Conservation (phyloP, 2,888 invertebrate genomes). For the Stramonita haemastoma region DNA sequence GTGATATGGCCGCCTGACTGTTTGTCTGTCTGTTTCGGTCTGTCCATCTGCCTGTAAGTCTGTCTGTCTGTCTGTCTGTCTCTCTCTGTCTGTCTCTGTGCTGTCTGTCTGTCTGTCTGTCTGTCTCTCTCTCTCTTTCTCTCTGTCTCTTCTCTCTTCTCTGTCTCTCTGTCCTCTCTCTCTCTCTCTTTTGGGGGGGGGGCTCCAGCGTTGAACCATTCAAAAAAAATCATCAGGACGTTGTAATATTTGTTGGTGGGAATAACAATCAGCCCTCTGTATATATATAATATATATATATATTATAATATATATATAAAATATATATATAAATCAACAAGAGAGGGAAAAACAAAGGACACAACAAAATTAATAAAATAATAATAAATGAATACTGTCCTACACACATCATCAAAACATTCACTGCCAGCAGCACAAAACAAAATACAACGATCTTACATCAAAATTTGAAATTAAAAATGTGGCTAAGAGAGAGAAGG, state of each 20-base stretch:
- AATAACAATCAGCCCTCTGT: neutral
- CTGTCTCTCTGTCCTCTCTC: no score
- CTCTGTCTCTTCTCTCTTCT: no score
- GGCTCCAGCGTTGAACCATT: no score
- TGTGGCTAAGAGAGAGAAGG: neutral
- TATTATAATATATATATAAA: neutral
- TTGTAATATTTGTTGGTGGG: neutral
- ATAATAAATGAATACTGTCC: neutral
- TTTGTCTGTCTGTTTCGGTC: no score
- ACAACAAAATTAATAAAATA: neutral
- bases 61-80: no score
- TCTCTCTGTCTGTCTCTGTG: no score
- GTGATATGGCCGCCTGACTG: no score
- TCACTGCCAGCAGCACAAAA: neutral
- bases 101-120: no score
- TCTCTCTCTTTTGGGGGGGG: neutral
- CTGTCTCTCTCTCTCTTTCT: no score
- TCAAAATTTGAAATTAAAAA: neutral
- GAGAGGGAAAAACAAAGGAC: neutral
- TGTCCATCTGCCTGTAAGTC: no score
- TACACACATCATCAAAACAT: neutral
- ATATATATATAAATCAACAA: neutral
- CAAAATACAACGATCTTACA: neutral
- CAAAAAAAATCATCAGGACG: neutral
- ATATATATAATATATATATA: no score